Conservation (phyloP, 2,888 invertebrate species). For the Tinea pellionella region DNA sequence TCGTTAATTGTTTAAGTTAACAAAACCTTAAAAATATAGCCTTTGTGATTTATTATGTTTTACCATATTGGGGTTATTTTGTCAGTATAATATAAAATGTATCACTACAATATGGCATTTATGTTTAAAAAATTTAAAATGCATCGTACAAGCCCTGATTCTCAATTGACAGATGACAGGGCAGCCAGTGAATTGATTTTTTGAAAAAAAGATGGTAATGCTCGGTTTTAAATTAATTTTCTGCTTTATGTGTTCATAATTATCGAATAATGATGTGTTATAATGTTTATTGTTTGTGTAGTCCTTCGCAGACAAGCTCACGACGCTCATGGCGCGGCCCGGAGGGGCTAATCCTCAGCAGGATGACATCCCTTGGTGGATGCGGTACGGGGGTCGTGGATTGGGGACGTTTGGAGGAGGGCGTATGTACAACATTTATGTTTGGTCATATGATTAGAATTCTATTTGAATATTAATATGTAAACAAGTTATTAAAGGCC, state of each 20-base stretch:
- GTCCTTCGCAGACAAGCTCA: conserved; percentile 84
- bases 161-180: conserved; percentile 24
- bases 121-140: background rate
- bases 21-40: too few species aligned
- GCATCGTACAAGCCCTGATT: background rate
- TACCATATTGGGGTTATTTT: too few species aligned
- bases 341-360: conserved; percentile 81
- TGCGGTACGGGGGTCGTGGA: conserved; percentile 86
- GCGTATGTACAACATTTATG: conserved; percentile 68
- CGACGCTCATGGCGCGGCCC: conserved; percentile 83
- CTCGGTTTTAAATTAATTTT: background rate
- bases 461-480: background rate
- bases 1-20: too few species aligned
- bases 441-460: background rate
- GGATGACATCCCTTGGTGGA: conserved; percentile 90
- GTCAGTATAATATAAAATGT: too few species aligned
- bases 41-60: too few species aligned
- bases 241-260: background rate
- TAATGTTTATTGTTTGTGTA: conserved; percentile 44
- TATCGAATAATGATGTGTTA: background rate
- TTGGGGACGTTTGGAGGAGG: conserved; percentile 87
- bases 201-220: conserved; percentile 55
- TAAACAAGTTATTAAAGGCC: background rate
- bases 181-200: conserved; percentile 55
- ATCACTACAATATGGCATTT: too few species aligned